Base-by-base conservation (phyloP, 2,888 invertebrate genomes). In the Isoperla grammatica region DNA sequence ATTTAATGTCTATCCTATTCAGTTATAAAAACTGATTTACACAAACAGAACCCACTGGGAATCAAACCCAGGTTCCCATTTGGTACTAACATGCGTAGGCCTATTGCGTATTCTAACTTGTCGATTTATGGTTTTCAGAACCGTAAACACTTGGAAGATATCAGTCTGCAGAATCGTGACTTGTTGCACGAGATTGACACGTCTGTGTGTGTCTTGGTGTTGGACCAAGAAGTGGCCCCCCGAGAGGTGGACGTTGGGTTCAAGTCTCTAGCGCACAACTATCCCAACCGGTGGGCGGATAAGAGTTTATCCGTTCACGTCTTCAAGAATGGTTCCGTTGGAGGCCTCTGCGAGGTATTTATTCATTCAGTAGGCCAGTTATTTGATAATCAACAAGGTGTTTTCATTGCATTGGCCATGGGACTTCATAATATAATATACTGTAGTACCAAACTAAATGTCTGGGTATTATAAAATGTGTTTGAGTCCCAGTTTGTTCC, bases 251-350 rank as follows among this genome's bases (percentile, higher is more conserved):
- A 78, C 71, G 65, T 75, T 2, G 70, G 74, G 2, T 69, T 72
- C 59, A 40, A 72, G 9, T 71, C 73, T 1, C 64, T 81, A 43
- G 71, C 74, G 61, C 82, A 81, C 1, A 77, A 81, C 66, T 74
- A 75, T 22, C 72, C 72, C 13, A 78, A 79, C 59, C 75, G 79
- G 29, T 85, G 83, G 83, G 78, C 78, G 42, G 85, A 85, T 70
- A 82, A 82, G 66, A 77, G 79, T 54, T 71, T 79, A 48, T 71
- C 71, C 5, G 65, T 76, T 17, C 68, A 80, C 2, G 69, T 72
- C 57, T 81, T 73, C 65, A 75, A 74, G 46, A 83, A 79, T 71
- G 82, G 83, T 6, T 70, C 73, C 43, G 69, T 75, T 29, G 74
- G 75, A 1, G 75, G 74, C 13, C 74, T 78, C 61, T 80, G 79